These are phyloP conservation scores for Boloria euphrosyne DNA, from an alignment of 2,888 invertebrate species.

Conservation along the genomic window DNA sequence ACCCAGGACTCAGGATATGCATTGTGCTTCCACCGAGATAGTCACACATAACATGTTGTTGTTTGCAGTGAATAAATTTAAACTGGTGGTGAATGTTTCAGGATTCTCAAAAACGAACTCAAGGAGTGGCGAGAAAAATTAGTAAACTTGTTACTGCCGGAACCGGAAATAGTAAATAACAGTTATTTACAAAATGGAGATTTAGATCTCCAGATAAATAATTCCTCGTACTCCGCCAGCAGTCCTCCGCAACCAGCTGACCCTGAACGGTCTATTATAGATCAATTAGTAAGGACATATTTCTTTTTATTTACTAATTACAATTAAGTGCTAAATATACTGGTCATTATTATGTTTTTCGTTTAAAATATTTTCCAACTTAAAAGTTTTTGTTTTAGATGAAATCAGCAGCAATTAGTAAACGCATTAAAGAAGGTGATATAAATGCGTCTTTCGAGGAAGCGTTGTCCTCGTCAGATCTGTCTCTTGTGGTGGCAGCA, in stretches of 20 bases:
- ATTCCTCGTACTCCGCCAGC: conserved; percentile 38
- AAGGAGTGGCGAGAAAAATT: conserved; percentile 60
- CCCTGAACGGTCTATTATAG: conserved; percentile 55
- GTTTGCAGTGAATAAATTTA: too few relatives aligned
- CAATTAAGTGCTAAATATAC: too few relatives aligned
- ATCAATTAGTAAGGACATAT: conserved; percentile 55
- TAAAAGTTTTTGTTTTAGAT: conserved; percentile 49
- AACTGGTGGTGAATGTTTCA: conserved; percentile 36
- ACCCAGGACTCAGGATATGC: too few relatives aligned
- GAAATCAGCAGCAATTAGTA: conserved; percentile 58
- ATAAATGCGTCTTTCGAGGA: conserved; percentile 92
- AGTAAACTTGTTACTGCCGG: conserved; percentile 46
- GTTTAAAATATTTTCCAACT: neutral
- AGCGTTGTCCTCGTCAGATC: conserved; percentile 92
- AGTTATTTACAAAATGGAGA: conserved; percentile 18
- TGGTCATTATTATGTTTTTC: too few relatives aligned
- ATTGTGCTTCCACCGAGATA: too few relatives aligned
- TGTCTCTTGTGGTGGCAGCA: conserved; percentile 90
- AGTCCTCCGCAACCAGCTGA: conserved; percentile 56
- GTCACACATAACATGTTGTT: too few relatives aligned
- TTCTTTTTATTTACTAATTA: too few relatives aligned
- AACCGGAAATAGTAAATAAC: conserved; percentile 26
- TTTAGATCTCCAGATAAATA: conserved; percentile 11
- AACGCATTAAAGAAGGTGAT: conserved; percentile 80
- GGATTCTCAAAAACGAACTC: conserved; percentile 60